Evolutionary conservation across 2,797 vertebrate species (phyloP), one percentile per base, ranked within the genome.

Genomic region (Myotis daubentonii): DNA sequence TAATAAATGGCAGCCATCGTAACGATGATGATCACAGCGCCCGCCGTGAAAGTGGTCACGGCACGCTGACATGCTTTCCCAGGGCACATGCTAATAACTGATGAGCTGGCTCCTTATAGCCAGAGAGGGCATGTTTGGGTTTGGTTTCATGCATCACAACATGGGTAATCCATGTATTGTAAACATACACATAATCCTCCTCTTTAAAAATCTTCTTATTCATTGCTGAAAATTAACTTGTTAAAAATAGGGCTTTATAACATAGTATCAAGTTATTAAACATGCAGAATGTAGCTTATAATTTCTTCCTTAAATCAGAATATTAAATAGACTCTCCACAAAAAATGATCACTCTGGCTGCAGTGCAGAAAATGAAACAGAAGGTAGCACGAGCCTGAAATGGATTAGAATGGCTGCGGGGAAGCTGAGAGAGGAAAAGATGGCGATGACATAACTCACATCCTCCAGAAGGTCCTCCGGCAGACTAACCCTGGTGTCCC

Each of bases 391-490:
- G n/a, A n/a, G n/a, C n/a, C n/a, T n/a, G 25, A n/a, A 70, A 41
- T 78, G 36, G 36, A 38, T 78, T 28, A 71, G 30, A 55, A 51
- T 8, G 36, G 47, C 47, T 36, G 23, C 1, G 3, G 6, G 12
- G 15, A 68, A 47, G 38, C 20, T 25, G 71, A 76, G 41, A 28
- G 22, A 60, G 10, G 3, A 80, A 53, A 87, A 1, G 28, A 12
- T 10, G 33, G 12, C 36, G 30, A 22, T 1, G 5, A 22, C 3
- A 17, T 98, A 98, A 98, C 99, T 99, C 96, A 99, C 99, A 51
- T 99, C 99, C 96, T 99, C 99, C 38, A 99, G 98, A 1, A 99
- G 98, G 95, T 99, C 99, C 97, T 99, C 99, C 0, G 99, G 99
- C 44, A 99, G 98, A 51, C 98, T 99, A 41, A 99, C 99, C 74